Evolutionary conservation across 2,797 vertebrate genomes (phyloP), one percentile per base, ranked within the genome.

Genomic region (Bucorvus abyssinicus): DNA sequence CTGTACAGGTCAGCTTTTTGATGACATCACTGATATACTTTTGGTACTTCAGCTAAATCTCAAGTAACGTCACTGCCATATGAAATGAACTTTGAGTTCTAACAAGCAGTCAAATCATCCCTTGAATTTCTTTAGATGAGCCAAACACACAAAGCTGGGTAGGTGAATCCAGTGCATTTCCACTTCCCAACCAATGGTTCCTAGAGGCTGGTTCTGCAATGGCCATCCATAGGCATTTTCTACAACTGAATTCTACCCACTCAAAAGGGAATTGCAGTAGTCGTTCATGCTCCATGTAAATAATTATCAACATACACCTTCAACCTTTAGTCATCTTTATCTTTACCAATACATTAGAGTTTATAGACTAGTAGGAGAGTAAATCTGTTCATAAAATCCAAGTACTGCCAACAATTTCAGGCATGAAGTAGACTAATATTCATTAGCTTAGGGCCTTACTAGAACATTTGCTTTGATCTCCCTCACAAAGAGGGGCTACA

Each of bases 401-500:
- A 83, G 90, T 47, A 94, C 32, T 92, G 83, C 67, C 70, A 93
- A 86, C 73, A 96, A 89, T 76, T 96, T 95, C 91, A 95, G 69
- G 47, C 53, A 95, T 29, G 20, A 95, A 94, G 38, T 44, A 34
- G 90, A 94, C 87, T 93, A 95, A 94, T 92, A 96, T 81, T 97
- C 92, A 96, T 97, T 96, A 97, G 91, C 93, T 97, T 45, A 60
- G 71, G 91, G 95, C 96, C 93, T 93, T 90, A 95, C 79, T 76
- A 83, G 97, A 97, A 95, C 78, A 95, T 95, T 36, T 90, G 85
- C 97, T 97, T 97, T 97, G 93, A 97, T 97, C 86, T 97, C 91
- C 64, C 94, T 96, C 94, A 96, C 61, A 94, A 96, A 97, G 81
- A 96, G 60, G 87, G 71, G 95, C 77, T 92, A 55, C 84, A 93